phyloP scores from a whole-genome alignment of 1,140 invertebrate genomes.

The Lepidurus couesii region DNA sequence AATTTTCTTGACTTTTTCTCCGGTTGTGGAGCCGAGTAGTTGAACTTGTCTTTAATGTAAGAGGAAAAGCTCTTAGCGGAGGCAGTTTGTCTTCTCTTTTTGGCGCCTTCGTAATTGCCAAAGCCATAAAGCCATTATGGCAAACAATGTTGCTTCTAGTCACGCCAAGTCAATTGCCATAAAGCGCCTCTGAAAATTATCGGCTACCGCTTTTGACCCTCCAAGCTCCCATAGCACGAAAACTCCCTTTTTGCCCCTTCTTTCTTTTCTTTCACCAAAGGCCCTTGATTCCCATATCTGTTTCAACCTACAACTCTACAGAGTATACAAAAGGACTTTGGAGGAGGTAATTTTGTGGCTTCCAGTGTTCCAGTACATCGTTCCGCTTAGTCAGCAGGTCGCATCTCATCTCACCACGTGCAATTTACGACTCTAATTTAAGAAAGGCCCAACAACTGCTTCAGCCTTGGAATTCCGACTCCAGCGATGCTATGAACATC shows the following conservation, averaged over 20 bases:
- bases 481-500: too few relatives aligned
- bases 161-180: slow-evolving; percentile 21
- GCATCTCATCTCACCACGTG: background rate
- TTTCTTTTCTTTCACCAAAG: background rate
- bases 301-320: background rate
- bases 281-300: slow-evolving; percentile 3
- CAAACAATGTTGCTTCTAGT: slow-evolving; percentile 19
- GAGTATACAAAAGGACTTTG: background rate
- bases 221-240: background rate
- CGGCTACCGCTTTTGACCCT: slow-evolving; percentile 18
- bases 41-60: background rate
- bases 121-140: slow-evolving; percentile 2
- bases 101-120: slow-evolving; percentile 13
- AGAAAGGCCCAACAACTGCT: background rate
- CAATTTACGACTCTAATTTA: slow-evolving; percentile 10
- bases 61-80: background rate
- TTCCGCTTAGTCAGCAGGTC: slow-evolving; percentile 2
- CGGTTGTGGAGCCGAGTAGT: background rate
- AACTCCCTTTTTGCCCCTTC: background rate
- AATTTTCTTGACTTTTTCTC: too few relatives aligned
- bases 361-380: background rate
- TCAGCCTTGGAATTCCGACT: background rate
- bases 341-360: too few relatives aligned
- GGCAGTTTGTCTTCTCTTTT: slow-evolving; percentile 10
- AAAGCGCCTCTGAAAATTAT: slow-evolving; percentile 3